Evolutionary conservation across 2,113 vertebrate genomes (phyloP).

Genomic region (Cheirogaleus medius): DNA sequence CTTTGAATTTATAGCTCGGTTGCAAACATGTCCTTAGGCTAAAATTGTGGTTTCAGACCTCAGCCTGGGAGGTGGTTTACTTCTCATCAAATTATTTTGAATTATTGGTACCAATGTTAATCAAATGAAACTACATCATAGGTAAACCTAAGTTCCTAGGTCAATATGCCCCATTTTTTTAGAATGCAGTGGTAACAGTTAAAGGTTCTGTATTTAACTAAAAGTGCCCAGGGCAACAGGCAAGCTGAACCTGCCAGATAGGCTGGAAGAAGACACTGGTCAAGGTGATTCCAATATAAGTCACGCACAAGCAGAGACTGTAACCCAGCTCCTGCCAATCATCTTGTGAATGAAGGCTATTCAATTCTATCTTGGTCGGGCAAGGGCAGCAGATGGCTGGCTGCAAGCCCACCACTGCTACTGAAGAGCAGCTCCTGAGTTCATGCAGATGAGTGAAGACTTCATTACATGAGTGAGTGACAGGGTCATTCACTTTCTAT

Average conservation of each 20-base stretch:
- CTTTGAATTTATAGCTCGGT: not conserved
- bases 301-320: fast-evolving
- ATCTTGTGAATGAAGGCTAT: not conserved
- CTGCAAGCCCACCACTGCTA: not conserved
- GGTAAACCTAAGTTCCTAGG: not conserved
- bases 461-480: not conserved
- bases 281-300: not conserved
- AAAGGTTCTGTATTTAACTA: not conserved
- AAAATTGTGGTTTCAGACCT: not conserved
- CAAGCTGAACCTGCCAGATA: not conserved
- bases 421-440: not conserved
- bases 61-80: not conserved
- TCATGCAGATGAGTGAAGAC: fast-evolving
- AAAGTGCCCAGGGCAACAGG: not conserved
- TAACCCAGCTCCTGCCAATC: not conserved
- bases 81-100: not conserved
- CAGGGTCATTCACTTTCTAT: not conserved
- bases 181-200: not conserved
- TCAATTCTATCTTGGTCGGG: not conserved
- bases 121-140: not conserved
- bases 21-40: not conserved
- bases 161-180: not conserved
- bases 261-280: not conserved
- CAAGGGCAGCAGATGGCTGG: not conserved
- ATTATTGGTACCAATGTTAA: not conserved